A percentile compares a stretch with the other conserved stretches of the same genome.
Conservation (phyloP, 1,140 invertebrate genomes). For the Bactericera cockerelli region DNA sequence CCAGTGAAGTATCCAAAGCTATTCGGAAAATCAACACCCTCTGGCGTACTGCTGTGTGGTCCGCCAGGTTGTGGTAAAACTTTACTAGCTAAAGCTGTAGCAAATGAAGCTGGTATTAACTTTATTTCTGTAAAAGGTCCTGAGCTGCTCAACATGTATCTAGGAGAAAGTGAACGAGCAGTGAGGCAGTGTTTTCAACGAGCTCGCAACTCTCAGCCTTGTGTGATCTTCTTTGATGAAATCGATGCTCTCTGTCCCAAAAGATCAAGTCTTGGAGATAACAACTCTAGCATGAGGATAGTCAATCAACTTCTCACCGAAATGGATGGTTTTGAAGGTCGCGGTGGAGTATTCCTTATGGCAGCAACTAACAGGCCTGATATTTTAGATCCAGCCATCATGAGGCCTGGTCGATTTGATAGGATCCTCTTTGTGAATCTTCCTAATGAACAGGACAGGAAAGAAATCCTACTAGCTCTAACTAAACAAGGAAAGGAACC, state of each 20-base stretch:
- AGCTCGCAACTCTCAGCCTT: conserved; percentile 86
- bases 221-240: conserved; percentile 99
- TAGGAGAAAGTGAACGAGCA: conserved; percentile 95
- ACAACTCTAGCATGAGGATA: conserved; percentile 50
- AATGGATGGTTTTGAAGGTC: conserved; percentile 90
- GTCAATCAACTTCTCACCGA: conserved; percentile 96
- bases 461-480: conserved; percentile 75
- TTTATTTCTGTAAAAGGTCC: conserved; percentile 96
- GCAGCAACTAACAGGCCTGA: conserved; percentile 94
- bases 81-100: conserved; percentile 80
- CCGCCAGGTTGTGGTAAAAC: conserved; percentile 93
- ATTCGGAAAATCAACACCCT: conserved; percentile 61
- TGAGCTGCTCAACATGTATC: conserved; percentile 95
- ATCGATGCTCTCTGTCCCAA: conserved; percentile 92
- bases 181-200: conserved; percentile 88
- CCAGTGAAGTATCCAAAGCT: conserved; percentile 75
- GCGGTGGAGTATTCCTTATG: conserved; percentile 78
- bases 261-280: conserved; percentile 53
- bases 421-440: conserved; percentile 89
- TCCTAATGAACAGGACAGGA: conserved; percentile 58
- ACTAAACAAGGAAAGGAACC: conserved; percentile 80
- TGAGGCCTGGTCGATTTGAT: conserved; percentile 86
- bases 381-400: conserved; percentile 89
- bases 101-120: conserved; percentile 91
- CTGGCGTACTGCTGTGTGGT: conserved; percentile 81